Base-by-base conservation (phyloP, 2,113 vertebrate genomes). In the Prunella fulvescens region DNA sequence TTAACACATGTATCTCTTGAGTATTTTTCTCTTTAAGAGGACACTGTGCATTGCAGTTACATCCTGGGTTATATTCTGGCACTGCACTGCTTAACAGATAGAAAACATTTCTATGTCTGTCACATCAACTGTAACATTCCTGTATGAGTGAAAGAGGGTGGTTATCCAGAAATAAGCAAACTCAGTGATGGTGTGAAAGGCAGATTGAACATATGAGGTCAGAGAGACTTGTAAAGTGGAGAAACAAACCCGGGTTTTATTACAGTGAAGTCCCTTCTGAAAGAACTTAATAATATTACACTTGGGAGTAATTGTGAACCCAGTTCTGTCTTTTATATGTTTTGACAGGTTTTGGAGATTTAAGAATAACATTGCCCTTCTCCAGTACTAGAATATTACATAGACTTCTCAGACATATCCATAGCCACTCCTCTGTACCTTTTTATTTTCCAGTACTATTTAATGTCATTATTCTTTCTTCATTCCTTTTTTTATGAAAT, bases 231-330 rank as follows among this genome's bases (percentile, higher is more conserved):
- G 56, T 91, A 76, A 91, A 70, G 50, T 53, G 18, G 76, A 88
- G 48, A 67, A 82, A 88, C 58, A 84, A 96, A 87, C 31, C 13
- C 4, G 0, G 7, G 12, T 60, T 87, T 88, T 90, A 79, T 51
- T 86, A 69, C 65, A 61, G 31, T 56, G 76, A 92, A 86, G 77
- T 84, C 24, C n/a, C 22, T 74, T 85, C 92, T 85, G 77, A 80
- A 88, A 92, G 83, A 85, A 89, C 79, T 92, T 91, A 44, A 50
- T 86, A 95, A 62, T 73, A 88, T 53, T 61, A 74, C 81, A 81
- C 51, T 80, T 39, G 79, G 39, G 73, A 95, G 50, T 62, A 44
- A 69, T 73, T 74, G n/a, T 67, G 78, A 69, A 69, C 24, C 26
- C 33, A 28, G 20, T 58, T 26, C 64, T 88, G 76, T 67, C 78